Base-by-base conservation (phyloP, 2,888 invertebrate species). In the Aphrophora alni region DNA sequence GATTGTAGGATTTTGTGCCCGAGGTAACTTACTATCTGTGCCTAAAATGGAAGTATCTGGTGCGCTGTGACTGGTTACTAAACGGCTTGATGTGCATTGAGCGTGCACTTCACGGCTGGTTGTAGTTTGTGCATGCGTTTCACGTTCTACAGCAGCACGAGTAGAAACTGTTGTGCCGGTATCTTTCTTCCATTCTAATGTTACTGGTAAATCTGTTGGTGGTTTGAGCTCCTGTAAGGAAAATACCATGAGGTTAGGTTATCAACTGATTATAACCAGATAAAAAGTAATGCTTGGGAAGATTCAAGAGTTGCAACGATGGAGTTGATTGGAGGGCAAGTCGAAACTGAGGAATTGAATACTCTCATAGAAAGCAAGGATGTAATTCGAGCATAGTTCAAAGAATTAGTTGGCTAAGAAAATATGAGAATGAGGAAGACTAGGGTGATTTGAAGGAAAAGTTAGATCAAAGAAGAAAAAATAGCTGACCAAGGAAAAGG, bases 1-100 rank as follows among this genome's bases (percentile, higher is more conserved):
- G 85, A 97, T 95, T 7, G 95, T 96, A 0, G 96, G 96, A 89
- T 95, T 96, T 89, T 96, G 96, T 0, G 94, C 95, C 85, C 92
- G 91, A 2, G 96, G 96, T 85, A 96, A 89, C 84, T 90, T 82
- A 10, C 77, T 75, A 26, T 77, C 74, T 38, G 73, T 24, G 69
- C 73, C 12, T 59, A 38, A 21, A n/a, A 77, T 25, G 27, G 70
- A 80, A 1, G 78, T 76, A 38, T 81, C 81, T 0, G 81, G 77
- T n/a, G 74, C 68, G 21, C 78, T 78, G 27, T 78, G 78, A 38
- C 81, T 81, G 59, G 75, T 74, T n/a, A 79, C 78, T 2, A 79
- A 59, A 14, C 78, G 78, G 1, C 72, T 44, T 7, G 73, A 59
- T 24, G 70, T 70, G 26, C 71, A 38, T 38, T 77, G 77, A 12